Evolutionary conservation across 2,797 vertebrate species (phyloP), one percentile per base, ranked within the genome.

Genomic region (Xiphophorus birchmanni): DNA sequence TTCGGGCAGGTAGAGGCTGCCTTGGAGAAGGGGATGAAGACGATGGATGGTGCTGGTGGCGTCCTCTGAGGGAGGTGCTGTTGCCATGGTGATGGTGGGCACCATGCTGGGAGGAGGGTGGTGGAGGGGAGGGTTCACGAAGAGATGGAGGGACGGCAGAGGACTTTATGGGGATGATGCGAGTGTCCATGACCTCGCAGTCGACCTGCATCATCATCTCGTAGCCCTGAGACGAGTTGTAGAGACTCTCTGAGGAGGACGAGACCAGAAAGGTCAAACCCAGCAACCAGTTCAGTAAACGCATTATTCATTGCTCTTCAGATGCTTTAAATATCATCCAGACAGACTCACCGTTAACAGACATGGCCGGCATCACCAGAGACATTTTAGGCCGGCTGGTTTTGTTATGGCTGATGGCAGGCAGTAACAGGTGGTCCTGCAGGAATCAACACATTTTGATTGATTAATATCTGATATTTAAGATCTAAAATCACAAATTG

Each of bases 181-280:
- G 94, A 0, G 97, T 97, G 94, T 97, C 97, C 97, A 98, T 98
- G 87, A 98, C 97, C 92, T 98, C 97, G 6, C 97, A 98, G 90
- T 98, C 97, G 2, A 98, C 97, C 95, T 98, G 97, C 97, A 98
- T 98, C 97, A 98, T 98, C 94, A 97, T 96, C 94, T 98, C 97
- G 18, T 97, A 98, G 44, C 96, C 96, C 81, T 94, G 93, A 1
- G 96, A 94, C 2, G 95, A 83, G 63, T 97, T 94, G 76, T 96
- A 97, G 4, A 97, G 88, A 1, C 95, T 97, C 94, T 98, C 97
- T 98, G 95, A 1, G 74, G 80, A 37, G n/a, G 65, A 37, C 44
- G 32, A 75, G 48, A 5, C 40, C 69, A 50, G 32, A 35, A 26
- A 13, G 23, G 5, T 32, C 18, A 10, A 60, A 21, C 40, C 37